phyloP scores from a whole-genome alignment of 2,888 invertebrate species.

The Ophion ellenae region DNA sequence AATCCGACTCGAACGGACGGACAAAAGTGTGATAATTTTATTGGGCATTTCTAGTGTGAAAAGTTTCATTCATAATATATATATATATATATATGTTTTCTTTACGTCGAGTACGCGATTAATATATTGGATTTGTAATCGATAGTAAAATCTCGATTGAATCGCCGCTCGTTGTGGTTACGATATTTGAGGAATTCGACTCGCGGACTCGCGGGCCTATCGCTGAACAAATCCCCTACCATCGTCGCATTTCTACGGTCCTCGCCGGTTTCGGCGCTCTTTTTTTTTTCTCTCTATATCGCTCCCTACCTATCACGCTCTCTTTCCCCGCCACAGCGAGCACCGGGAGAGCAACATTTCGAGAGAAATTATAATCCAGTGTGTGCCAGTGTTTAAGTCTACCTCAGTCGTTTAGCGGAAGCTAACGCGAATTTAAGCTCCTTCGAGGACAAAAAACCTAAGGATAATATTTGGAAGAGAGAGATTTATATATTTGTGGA shows the following conservation, averaged over 20 bases:
- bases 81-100: neutral
- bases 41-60: conserved; percentile 25
- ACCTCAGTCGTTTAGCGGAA: conserved; percentile 69
- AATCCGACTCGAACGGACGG: neutral
- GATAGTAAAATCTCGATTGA: conserved; percentile 1
- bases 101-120: neutral
- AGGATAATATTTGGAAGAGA: conserved; percentile 63
- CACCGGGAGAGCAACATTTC: conserved; percentile 49
- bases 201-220: conserved; percentile 9
- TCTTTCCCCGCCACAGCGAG: conserved; percentile 48
- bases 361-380: conserved; percentile 73
- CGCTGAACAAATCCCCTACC: conserved; percentile 26
- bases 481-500: conserved; percentile 62
- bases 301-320: conserved; percentile 28
- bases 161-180: neutral
- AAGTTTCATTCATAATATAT: neutral
- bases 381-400: conserved; percentile 73
- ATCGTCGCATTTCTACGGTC: conserved; percentile 55
- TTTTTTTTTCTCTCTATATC: conserved; percentile 60
- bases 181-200: conserved; percentile 15
- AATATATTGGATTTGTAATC: neutral
- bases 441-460: conserved; percentile 48
- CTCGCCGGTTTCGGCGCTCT: conserved; percentile 54
- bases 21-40: conserved; percentile 35
- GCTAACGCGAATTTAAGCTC: conserved; percentile 63